These are phyloP conservation scores for Stenopsyche tienmushanensis DNA, from an alignment of 1,140 invertebrate species.

Conservation along the genomic window DNA sequence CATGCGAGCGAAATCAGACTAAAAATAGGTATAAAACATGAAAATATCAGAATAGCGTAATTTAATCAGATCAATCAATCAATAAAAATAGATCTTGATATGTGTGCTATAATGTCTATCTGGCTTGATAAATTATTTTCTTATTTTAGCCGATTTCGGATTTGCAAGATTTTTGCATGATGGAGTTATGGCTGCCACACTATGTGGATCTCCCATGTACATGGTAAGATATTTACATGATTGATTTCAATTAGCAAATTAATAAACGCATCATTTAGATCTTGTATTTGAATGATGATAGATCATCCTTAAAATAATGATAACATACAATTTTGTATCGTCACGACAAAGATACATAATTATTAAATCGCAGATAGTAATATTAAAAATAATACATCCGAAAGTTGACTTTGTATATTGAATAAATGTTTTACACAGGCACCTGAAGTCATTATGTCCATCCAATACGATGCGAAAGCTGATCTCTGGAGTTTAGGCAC, in stretches of 20 bases:
- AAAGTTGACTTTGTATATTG: too few species aligned
- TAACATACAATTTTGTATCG: too few species aligned
- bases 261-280: not conserved
- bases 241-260: constrained; percentile 16
- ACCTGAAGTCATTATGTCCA: constrained; percentile 99
- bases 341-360: too few species aligned
- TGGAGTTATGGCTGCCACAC: constrained; percentile 98
- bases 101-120: constrained; percentile 15
- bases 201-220: constrained; percentile 99
- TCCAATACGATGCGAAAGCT: constrained; percentile 98
- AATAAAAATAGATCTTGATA: constrained; percentile 11
- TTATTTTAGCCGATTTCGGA: constrained; percentile 91
- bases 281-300: too few species aligned
- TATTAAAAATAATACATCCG: too few species aligned
- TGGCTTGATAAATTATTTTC: constrained; percentile 28
- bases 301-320: too few species aligned
- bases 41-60: too few species aligned
- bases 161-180: constrained; percentile 98
- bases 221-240: too few species aligned
- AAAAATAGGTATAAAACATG: constrained; percentile 89
- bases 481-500: constrained; percentile 99
- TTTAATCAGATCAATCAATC: too few species aligned
- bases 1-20: constrained; percentile 88
- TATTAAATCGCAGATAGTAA: too few species aligned
- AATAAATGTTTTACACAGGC: constrained; percentile 72